A percentile compares a stretch with the other conserved stretches of the same genome.
Conservation (phyloP, 2,113 vertebrate genomes). For the Rousettus leschenaultii region DNA sequence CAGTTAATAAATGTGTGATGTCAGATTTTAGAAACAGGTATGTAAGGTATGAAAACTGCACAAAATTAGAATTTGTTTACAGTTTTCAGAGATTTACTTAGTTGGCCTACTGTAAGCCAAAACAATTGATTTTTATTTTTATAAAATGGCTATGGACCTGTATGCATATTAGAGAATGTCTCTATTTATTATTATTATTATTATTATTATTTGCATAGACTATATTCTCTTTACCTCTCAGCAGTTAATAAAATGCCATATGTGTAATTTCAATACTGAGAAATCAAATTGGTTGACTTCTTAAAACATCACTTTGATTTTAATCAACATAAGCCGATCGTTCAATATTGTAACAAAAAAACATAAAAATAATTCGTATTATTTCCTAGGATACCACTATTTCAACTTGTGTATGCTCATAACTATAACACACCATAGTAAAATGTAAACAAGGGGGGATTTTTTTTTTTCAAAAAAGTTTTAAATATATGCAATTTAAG, state of each 20-base stretch:
- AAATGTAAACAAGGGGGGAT: not conserved
- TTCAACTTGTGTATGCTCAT: not conserved
- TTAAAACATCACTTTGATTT: not conserved
- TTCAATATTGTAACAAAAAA: not conserved
- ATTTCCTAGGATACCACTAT: not conserved
- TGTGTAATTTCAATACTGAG: constrained; percentile 41
- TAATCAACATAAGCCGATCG: not conserved
- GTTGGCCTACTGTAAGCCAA: not conserved
- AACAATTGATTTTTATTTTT: not conserved
- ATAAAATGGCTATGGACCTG: not conserved
- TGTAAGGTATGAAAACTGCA: not conserved
- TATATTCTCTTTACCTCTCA: not conserved
- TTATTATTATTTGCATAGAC: not conserved
- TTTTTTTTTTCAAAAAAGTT: not conserved
- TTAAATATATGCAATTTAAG: not conserved
- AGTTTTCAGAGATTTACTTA: not conserved
- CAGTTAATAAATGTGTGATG: not conserved
- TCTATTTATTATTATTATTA: not conserved
- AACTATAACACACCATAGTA: not conserved
- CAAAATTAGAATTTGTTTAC: not conserved
- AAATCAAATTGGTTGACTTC: not conserved
- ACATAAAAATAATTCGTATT: not conserved
- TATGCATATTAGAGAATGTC: not conserved
- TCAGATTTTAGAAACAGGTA: not conserved
- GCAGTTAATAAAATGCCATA: constrained; percentile 8